A percentile compares a stretch with the other conserved stretches of the same genome.
Conservation (phyloP, 2,888 invertebrate genomes). For the Microplitis deprimator region DNA sequence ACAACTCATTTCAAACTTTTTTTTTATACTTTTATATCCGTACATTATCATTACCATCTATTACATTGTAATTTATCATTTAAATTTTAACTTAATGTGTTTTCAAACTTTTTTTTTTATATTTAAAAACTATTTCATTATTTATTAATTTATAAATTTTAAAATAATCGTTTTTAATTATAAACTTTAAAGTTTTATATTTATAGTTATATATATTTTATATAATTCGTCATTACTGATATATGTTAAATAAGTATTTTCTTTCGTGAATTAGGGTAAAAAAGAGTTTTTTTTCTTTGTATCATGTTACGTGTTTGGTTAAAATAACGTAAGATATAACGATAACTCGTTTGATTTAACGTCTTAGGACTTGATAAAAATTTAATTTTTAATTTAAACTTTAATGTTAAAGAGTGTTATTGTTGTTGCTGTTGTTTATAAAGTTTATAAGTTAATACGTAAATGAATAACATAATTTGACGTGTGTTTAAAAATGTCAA, state of each 20-base stretch:
- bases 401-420: too few species aligned
- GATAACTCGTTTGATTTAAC: not conserved
- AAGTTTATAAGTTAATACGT: not conserved
- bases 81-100: not conserved
- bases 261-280: too few species aligned
- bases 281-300: too few species aligned
- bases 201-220: not conserved
- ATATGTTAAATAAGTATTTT: too few species aligned
- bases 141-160: not conserved
- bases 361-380: not conserved
- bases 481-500: not conserved
- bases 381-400: not conserved
- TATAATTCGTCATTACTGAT: too few species aligned
- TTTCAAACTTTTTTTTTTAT: not conserved
- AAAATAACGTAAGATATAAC: too few species aligned
- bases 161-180: not conserved
- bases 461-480: not conserved
- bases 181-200: not conserved
- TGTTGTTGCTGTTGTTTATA: too few species aligned
- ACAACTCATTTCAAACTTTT: not conserved
- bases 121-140: constrained; percentile 3
- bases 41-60: not conserved
- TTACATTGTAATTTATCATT: not conserved
- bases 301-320: not conserved
- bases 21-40: too few species aligned